Conservation (phyloP, 2,113 vertebrate species). For the Pollimyrus isidori region DNA sequence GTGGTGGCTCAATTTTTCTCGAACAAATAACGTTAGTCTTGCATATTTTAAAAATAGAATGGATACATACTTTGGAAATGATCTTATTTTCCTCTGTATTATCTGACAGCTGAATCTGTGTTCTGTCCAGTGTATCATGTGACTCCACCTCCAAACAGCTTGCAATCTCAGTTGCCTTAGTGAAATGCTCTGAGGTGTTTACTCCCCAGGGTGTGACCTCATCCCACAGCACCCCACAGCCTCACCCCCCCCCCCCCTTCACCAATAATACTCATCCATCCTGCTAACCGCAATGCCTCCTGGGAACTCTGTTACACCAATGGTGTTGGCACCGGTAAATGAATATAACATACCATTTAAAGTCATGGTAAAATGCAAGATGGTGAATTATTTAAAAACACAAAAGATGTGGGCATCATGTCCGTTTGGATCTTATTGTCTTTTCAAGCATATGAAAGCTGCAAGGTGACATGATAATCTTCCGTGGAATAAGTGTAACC, state of each 20-base stretch:
- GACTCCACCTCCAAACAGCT: background rate
- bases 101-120: background rate
- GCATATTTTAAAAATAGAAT: background rate
- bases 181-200: background rate
- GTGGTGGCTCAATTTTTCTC: background rate
- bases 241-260: background rate
- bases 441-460: background rate
- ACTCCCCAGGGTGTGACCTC: background rate
- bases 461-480: background rate
- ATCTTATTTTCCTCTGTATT: background rate
- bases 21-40: background rate
- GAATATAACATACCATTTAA: background rate
- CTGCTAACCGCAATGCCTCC: background rate
- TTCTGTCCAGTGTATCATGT: background rate
- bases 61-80: background rate
- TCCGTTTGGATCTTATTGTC: background rate
- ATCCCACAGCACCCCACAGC: background rate
- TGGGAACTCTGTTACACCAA: background rate
- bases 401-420: background rate
- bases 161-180: background rate
- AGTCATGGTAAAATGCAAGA: background rate
- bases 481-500: background rate
- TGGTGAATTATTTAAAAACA: background rate
- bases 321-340: background rate
- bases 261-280: background rate